A percentile compares a stretch with the other conserved stretches of the same genome.
These are phyloP conservation scores for Brachynemurus nebulosus DNA, from an alignment of 2,888 invertebrate genomes.

Conservation along the genomic window DNA sequence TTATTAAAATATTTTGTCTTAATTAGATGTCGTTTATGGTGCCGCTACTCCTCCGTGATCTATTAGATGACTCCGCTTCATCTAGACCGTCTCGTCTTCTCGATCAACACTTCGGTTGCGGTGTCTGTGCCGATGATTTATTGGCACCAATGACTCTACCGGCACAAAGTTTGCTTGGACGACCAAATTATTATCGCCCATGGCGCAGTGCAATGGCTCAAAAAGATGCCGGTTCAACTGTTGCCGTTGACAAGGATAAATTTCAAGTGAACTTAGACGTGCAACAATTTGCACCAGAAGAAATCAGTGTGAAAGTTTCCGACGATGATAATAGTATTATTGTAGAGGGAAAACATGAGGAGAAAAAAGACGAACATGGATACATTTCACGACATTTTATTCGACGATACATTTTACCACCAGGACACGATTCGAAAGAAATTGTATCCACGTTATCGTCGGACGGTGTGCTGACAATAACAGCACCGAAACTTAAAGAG, in stretches of 20 bases:
- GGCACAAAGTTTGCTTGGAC: conserved; percentile 1
- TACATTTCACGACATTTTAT: conserved; percentile 58
- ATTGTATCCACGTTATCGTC: conserved; percentile 57
- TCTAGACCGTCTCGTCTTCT: conserved; percentile 55
- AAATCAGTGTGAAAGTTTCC: conserved; percentile 13
- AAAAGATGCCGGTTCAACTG: conserved; percentile 37
- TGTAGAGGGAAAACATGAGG: conserved; percentile 63
- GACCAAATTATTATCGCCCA: conserved; percentile 32
- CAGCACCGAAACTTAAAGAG: conserved; percentile 37
- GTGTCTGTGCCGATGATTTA: conserved; percentile 60
- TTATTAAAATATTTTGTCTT: too few relatives aligned
- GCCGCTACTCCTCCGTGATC: too few relatives aligned
- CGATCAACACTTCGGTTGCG: conserved; percentile 73
- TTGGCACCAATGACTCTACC: conserved; percentile 28
- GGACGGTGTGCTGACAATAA: conserved; percentile 53
- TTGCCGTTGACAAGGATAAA: conserved; percentile 47
- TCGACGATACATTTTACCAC: conserved; percentile 54
- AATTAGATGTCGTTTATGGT: too few relatives aligned
- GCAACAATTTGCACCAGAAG: neutral
- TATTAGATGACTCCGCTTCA: conserved; percentile 15
- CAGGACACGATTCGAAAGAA: conserved; percentile 52
- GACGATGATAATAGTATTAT: conserved; percentile 49
- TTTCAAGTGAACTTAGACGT: conserved; percentile 42
- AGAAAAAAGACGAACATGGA: conserved; percentile 55
- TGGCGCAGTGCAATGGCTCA: conserved; percentile 37